Evolutionary conservation across 64 coral and sea anemone species (phyloP).

Genomic region (Stichodactyla helianthus): DNA sequence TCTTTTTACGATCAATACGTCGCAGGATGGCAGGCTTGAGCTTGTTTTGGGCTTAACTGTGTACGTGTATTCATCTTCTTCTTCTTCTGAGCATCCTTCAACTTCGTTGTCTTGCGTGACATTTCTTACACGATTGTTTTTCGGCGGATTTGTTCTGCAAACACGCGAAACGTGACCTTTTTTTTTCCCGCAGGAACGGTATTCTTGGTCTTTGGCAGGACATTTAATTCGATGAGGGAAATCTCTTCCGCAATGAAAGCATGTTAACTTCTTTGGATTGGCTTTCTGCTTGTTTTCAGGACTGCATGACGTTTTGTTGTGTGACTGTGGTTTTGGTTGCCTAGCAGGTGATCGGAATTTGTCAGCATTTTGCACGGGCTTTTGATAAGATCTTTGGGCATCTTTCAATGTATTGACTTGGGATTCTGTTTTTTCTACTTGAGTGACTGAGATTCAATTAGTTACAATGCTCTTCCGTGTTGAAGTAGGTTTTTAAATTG

Average conservation of each 20-base stretch:
- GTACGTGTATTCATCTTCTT: constrained; percentile 23
- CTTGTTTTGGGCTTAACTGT: constrained; percentile 3
- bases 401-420: background rate
- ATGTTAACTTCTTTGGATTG: background rate
- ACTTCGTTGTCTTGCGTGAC: constrained; percentile 13
- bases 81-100: constrained; percentile 7
- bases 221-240: background rate
- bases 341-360: no score
- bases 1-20: constrained; percentile 2
- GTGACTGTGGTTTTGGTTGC: no score
- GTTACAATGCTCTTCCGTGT: no score
- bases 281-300: background rate
- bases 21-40: background rate
- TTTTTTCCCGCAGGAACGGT: constrained; percentile 35
- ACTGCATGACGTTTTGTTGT: background rate
- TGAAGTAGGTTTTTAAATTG: no score
- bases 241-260: background rate
- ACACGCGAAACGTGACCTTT: background rate
- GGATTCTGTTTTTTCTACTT: constrained; percentile 9
- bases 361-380: no score
- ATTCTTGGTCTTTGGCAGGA: background rate
- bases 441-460: constrained; percentile 4
- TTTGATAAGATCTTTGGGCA: no score
- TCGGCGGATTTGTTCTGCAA: no score
- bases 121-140: background rate